A percentile compares a stretch with the other conserved stretches of the same genome.
These are phyloP conservation scores for Raillietiella orientalis DNA, from an alignment of 2,888 invertebrate genomes.

Conservation along the genomic window DNA sequence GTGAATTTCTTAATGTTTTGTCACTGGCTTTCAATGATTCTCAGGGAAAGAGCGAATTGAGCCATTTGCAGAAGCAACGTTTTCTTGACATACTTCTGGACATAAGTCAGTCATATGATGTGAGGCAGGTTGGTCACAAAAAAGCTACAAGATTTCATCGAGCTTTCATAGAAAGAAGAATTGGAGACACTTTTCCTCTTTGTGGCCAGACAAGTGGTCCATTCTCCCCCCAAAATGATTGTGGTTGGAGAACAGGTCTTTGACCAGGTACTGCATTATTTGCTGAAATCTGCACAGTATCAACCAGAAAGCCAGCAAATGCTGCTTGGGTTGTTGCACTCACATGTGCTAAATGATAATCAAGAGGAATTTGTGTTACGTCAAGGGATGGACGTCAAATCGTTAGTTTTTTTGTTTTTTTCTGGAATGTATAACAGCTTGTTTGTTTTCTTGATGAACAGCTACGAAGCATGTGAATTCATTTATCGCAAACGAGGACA, in stretches of 20 bases:
- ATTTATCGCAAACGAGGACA: no score
- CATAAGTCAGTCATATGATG: no score
- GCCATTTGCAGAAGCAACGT: slow-evolving; percentile 31
- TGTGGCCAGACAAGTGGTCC: slow-evolving; percentile 26
- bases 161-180: no score
- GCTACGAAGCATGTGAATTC: no score
- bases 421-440: slow-evolving; percentile 4
- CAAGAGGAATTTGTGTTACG: slow-evolving; percentile 22
- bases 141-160: no score
- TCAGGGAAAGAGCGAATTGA: slow-evolving; percentile 37
- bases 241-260: slow-evolving; percentile 19
- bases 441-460: no score
- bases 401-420: slow-evolving; percentile 14
- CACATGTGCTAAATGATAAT: slow-evolving; percentile 23
- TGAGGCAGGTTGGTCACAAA: no score
- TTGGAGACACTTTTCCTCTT: slow-evolving; percentile 28
- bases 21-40: slow-evolving; percentile 50
- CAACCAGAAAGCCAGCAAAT: slow-evolving; percentile 35
- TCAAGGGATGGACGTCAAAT: slow-evolving; percentile 27
- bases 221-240: slow-evolving; percentile 14
- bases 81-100: slow-evolving; percentile 41
- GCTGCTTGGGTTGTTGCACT: slow-evolving; percentile 29
- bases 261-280: slow-evolving; percentile 21
- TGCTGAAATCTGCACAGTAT: no score
- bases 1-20: slow-evolving; percentile 53